Base-by-base conservation (phyloP, 2,113 vertebrate species). In the Myotis yumanensis region DNA sequence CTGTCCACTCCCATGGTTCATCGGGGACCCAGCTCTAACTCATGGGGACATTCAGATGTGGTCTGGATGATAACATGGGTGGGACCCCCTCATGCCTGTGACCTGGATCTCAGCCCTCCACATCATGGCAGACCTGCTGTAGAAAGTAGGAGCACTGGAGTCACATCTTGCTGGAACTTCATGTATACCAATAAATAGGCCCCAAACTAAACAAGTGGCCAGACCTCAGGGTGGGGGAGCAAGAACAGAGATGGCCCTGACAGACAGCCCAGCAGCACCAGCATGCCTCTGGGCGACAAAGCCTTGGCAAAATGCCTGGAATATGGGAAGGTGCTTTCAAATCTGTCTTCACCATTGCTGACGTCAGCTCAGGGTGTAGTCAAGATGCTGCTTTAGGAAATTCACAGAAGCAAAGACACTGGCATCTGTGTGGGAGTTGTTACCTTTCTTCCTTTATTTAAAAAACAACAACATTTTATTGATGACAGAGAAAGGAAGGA, bases 81-180 rank as follows among this genome's bases (percentile, higher is more conserved):
- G 98, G 99, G 88, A 99, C 98, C 4, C 99, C 99, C 0, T 99
- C 57, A 99, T 99, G 1, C 99, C 99, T 0, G 99, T 99, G 1
- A 99, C 99, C 72, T 98, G 99, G 93, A 99, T 99, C 98, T 99
- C 99, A 66, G 99, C 99, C 8, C 99, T 99, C 48, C 99, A 99
- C 97, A 99, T 99, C 0, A 99, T 99, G 6, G 99, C 99, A 71
- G 99, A 99, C 96, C 98, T 99, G 89, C 98, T 99, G 76, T 98
- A 99, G 91, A 99, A 99, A 99, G 99, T 99, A 0, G 99, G 99
- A 97, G 99, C 99, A 12, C 96, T 99, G 98, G 99, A 96, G 98
- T 99, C 79, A 99, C 99, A 0, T 99, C 99, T 30, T 99, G 99
- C 97, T 98, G 99, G 96, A 99, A 99, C 97, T 99, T 99, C 81